Evolutionary conservation across 2,888 invertebrate genomes (phyloP).

Genomic region (Diploptera punctata): DNA sequence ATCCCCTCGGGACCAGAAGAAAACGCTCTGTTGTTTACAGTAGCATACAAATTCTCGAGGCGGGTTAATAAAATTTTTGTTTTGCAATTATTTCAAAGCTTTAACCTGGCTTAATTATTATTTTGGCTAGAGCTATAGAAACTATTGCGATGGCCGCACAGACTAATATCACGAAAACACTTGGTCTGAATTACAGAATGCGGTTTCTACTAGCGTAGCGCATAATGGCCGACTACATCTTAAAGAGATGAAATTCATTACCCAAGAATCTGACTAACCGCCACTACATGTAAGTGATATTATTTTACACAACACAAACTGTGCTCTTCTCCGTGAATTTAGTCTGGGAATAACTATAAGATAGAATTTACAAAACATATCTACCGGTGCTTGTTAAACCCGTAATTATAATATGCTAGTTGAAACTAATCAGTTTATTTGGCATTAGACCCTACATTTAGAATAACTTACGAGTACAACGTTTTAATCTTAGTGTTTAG

Average conservation of each 20-base stretch:
- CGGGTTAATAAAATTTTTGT: conserved; percentile 22
- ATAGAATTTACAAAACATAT: too few relatives aligned
- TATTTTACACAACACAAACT: too few relatives aligned
- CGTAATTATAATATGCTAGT: too few relatives aligned
- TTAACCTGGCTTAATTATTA: not conserved
- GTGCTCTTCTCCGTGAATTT: too few relatives aligned
- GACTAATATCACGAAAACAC: not conserved
- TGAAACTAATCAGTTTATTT: too few relatives aligned
- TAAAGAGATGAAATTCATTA: not conserved
- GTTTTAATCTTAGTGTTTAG: too few relatives aligned
- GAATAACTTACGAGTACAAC: too few relatives aligned
- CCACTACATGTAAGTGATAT: too few relatives aligned
- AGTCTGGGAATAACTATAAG: too few relatives aligned
- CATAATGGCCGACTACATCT: not conserved
- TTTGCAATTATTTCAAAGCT: not conserved
- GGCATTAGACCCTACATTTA: too few relatives aligned
- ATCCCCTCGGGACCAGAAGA: conserved; percentile 7
- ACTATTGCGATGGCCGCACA: not conserved
- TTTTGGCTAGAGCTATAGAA: not conserved
- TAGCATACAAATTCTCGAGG: not conserved
- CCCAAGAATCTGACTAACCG: not conserved
- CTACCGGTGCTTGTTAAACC: too few relatives aligned
- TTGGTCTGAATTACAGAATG: not conserved
- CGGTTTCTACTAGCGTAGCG: not conserved
- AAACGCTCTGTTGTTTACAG: conserved; percentile 20